Base-by-base conservation (phyloP, 2,888 invertebrate genomes). In the Tipula confusa region DNA sequence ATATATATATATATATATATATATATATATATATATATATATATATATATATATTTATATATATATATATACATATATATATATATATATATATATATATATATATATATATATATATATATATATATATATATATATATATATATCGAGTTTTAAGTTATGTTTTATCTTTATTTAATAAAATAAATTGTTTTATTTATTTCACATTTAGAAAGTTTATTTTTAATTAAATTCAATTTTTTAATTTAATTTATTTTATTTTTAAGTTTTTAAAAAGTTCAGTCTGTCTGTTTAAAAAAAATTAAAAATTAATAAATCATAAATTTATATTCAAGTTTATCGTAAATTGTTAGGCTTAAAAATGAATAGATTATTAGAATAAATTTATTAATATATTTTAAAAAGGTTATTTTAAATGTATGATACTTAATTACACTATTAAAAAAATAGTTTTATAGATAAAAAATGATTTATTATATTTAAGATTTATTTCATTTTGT, bases 391-490 rank as follows among this genome's bases (percentile, higher is more conserved):
- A 38, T 64, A 24, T 64, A 64, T 64, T 24, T 64, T 64, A 9
- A 64, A 43, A 64, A 24, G 64, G 24, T 64, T 64, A 64, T 24
- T 38, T 64, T n/a, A n/a, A 64, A 64, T 64, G n/a, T 64, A 64
- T 64, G 64, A 24, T 64, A 18, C 24, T 24, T 43, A 43, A 43
- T 43, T 64, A 64, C 33, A 33, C 64, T 64, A 64, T 64, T 64
- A 64, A 64, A 64, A 64, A 64, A 64, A 64, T 64, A 64, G 64
- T 64, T 64, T 18, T 64, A 64, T 64, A 64, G 64, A 24, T 64
- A 64, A 64, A 64, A 48, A 64, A 64, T 9, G 9, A 15, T 15
- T 15, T 64, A 2, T 24, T 64, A 24, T 64, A 0, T 64, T 13
- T 13, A 38, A 13, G 2, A 64, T 24, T 64, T 24, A 24, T 24